Conservation (phyloP, 2,888 invertebrate species). For the Incurvaria masculella region DNA sequence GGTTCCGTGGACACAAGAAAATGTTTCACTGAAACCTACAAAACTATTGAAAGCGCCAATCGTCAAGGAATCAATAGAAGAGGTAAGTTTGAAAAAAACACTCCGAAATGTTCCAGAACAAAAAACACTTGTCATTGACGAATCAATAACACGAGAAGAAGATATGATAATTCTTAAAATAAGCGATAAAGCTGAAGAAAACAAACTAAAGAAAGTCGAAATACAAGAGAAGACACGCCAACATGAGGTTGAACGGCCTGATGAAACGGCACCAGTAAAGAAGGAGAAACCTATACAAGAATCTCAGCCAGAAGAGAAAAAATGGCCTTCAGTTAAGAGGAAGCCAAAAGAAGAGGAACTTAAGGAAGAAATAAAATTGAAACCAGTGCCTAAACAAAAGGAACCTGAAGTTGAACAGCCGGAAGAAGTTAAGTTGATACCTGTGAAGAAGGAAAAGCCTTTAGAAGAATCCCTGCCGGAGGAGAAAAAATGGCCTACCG, state of each 20-base stretch:
- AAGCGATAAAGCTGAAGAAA: slow-evolving; percentile 29
- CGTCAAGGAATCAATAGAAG: slow-evolving; percentile 52
- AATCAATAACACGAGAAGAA: slow-evolving; percentile 55
- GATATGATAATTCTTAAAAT: slow-evolving; percentile 54
- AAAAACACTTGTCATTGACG: slow-evolving; percentile 42
- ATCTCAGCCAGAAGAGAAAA: slow-evolving; percentile 21
- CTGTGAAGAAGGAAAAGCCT: slow-evolving; percentile 28
- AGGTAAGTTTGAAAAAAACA: slow-evolving; percentile 34
- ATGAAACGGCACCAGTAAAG: slow-evolving; percentile 17
- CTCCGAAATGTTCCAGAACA: slow-evolving; percentile 33
- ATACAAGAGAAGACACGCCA: slow-evolving; percentile 25
- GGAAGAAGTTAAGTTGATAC: slow-evolving; percentile 13
- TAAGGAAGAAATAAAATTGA: slow-evolving; percentile 21
- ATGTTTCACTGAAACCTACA: slow-evolving; percentile 57
- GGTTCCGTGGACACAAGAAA: slow-evolving; percentile 61
- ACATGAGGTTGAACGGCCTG: slow-evolving; percentile 23
- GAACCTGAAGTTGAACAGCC: slow-evolving; percentile 25
- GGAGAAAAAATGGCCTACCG: slow-evolving; percentile 19
- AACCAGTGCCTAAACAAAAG: slow-evolving; percentile 31
- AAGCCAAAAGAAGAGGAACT: slow-evolving; percentile 9
- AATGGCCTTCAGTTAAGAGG: slow-evolving; percentile 20
- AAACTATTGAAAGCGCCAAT: slow-evolving; percentile 54
- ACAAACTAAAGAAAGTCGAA: slow-evolving; percentile 29
- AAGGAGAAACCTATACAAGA: slow-evolving; percentile 21
- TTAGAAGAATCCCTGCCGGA: slow-evolving; percentile 25